Evolutionary conservation across 2,888 invertebrate genomes (phyloP).

Genomic region (Koerneria pararmatus): DNA sequence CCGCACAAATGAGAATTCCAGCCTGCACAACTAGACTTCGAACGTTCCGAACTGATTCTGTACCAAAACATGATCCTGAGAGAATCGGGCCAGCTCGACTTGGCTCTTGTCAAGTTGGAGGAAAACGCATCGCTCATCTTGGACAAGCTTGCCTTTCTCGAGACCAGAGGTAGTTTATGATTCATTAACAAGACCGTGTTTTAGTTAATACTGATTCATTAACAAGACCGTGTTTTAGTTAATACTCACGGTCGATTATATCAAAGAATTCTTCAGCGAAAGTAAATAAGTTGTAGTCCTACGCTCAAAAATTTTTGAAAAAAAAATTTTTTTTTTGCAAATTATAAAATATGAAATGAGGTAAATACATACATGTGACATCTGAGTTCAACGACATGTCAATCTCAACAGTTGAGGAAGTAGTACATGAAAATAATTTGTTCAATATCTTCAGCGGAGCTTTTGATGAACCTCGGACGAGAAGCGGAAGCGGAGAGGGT

Average conservation of each 20-base stretch:
- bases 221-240: too few species aligned
- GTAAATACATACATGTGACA: too few species aligned
- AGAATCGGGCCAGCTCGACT: slow-evolving; percentile 81
- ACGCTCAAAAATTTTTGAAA: too few species aligned
- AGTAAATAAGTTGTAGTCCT: too few species aligned
- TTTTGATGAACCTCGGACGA: slow-evolving; percentile 65
- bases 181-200: too few species aligned
- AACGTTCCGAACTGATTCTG: slow-evolving; percentile 90
- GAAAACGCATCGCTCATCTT: slow-evolving; percentile 84
- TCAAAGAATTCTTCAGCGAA: too few species aligned
- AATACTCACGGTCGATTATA: too few species aligned
- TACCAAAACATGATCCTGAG: slow-evolving; percentile 95
- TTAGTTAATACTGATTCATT: too few species aligned
- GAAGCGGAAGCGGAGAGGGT: slow-evolving; percentile 74
- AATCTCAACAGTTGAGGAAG: too few species aligned
- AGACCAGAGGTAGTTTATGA: slow-evolving; percentile 76
- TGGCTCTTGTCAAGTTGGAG: slow-evolving; percentile 82
- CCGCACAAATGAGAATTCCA: slow-evolving; percentile 6
- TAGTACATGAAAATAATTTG: neutral
- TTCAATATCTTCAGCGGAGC: slow-evolving; percentile 60
- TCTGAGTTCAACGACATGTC: too few species aligned
- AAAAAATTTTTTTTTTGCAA: too few species aligned
- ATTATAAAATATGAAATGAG: too few species aligned
- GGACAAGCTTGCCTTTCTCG: slow-evolving; percentile 86
- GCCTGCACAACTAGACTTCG: slow-evolving; percentile 73